These are phyloP conservation scores for Empis livida DNA, from an alignment of 2,888 invertebrate species.

Conservation along the genomic window DNA sequence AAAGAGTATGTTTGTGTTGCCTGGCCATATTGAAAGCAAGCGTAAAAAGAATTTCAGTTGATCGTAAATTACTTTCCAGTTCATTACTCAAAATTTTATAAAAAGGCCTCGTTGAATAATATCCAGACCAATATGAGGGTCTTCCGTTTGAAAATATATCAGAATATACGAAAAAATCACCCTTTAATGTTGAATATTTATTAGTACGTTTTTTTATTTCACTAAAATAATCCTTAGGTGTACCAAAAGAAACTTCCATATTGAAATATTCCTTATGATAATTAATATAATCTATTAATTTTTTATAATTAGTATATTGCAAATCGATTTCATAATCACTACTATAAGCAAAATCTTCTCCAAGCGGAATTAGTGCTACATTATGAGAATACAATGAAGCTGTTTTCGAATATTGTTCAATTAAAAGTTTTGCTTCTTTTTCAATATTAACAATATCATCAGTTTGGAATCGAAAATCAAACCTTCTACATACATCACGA, in stretches of 20 bases:
- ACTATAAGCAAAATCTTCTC: constrained; percentile 94
- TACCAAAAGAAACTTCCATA: constrained; percentile 76
- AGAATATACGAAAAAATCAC: constrained; percentile 95
- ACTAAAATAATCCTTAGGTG: constrained; percentile 79
- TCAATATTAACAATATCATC: constrained; percentile 74
- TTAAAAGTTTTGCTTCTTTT: constrained; percentile 66
- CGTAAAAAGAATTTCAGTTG: constrained; percentile 76
- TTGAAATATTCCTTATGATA: constrained; percentile 51
- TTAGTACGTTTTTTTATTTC: constrained; percentile 53
- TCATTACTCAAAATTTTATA: constrained; percentile 76
- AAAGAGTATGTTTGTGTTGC: constrained; percentile 42
- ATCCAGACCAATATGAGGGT: constrained; percentile 96
- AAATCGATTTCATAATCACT: constrained; percentile 84
- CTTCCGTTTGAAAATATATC: constrained; percentile 86
- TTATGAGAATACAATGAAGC: constrained; percentile 84
- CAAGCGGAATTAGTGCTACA: constrained; percentile 84
- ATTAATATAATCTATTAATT: constrained; percentile 82
- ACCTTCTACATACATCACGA: constrained; percentile 73
- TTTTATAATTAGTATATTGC: constrained; percentile 84
- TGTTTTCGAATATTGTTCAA: constrained; percentile 82
- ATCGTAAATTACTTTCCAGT: constrained; percentile 66
- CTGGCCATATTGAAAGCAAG: constrained; percentile 63
- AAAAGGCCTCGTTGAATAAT: constrained; percentile 81
- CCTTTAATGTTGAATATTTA: constrained; percentile 66
- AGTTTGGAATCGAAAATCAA: constrained; percentile 75